These are phyloP conservation scores for Gortyna flavago DNA, from an alignment of 2,888 invertebrate genomes.

Conservation along the genomic window DNA sequence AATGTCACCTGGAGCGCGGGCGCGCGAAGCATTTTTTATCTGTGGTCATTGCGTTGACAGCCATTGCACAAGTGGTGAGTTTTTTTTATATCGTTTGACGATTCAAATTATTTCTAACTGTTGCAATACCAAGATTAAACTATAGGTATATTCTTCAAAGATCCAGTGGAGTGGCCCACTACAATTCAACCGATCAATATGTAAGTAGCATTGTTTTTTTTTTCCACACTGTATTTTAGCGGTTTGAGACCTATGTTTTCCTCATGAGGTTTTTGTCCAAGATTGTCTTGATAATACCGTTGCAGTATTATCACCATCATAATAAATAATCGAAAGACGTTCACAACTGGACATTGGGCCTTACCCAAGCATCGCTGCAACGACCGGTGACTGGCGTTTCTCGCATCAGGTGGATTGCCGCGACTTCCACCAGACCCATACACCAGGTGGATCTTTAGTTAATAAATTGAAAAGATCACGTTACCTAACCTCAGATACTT, in stretches of 20 bases:
- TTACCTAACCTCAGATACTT: not conserved
- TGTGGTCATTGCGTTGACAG: too few species aligned
- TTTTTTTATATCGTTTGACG: too few species aligned
- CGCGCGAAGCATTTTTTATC: too few species aligned
- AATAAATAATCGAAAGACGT: not conserved
- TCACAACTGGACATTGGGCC: too few species aligned
- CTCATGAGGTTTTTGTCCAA: not conserved
- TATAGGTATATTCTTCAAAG: too few species aligned
- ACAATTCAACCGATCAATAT: not conserved
- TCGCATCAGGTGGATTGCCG: fast-evolving
- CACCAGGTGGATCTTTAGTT: not conserved
- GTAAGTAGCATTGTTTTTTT: not conserved
- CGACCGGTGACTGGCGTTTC: not conserved
- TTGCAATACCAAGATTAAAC: too few species aligned
- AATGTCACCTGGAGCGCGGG: too few species aligned
- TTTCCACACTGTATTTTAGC: not conserved
- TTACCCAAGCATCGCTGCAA: not conserved
- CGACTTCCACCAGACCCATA: not conserved
- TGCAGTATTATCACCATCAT: not conserved
- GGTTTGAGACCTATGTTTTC: not conserved
- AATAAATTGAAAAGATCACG: conserved; percentile 4
- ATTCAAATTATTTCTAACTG: too few species aligned
- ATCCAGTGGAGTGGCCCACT: too few species aligned
- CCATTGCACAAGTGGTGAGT: too few species aligned
- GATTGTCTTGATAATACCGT: not conserved